A percentile compares a stretch with the other conserved stretches of the same genome.
Evolutionary conservation across 2,113 vertebrate species (phyloP).

Genomic region (Colossoma macropomum): DNA sequence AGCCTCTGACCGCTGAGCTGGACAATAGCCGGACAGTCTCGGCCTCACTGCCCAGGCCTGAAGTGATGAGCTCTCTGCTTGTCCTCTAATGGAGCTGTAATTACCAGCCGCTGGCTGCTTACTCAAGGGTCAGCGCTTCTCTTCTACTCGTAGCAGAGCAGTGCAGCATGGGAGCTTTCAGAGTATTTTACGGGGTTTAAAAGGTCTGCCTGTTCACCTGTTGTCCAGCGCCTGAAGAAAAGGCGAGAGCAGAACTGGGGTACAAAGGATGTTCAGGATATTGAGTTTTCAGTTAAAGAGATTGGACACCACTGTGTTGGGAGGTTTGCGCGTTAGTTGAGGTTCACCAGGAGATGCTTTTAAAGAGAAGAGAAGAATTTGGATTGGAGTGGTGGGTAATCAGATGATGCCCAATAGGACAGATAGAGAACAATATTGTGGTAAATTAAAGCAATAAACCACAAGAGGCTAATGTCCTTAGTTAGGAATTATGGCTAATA

Average conservation of each 20-base stretch:
- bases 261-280: slow-evolving; percentile 23
- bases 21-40: slow-evolving; percentile 32
- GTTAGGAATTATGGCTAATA: neutral
- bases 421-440: neutral
- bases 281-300: neutral
- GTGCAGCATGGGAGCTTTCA: slow-evolving; percentile 24
- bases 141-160: slow-evolving; percentile 10
- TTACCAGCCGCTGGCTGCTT: slow-evolving; percentile 48
- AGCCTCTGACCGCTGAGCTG: slow-evolving; percentile 26
- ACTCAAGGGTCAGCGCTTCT: slow-evolving; percentile 53
- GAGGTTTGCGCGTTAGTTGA: neutral
- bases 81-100: slow-evolving; percentile 49
- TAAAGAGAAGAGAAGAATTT: neutral
- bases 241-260: slow-evolving; percentile 17
- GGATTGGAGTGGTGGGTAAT: slow-evolving; percentile 30
- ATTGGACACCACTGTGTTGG: slow-evolving; percentile 8
- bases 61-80: slow-evolving; percentile 42
- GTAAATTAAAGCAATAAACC: neutral
- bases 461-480: neutral
- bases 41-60: slow-evolving; percentile 14
- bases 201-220: slow-evolving; percentile 35
- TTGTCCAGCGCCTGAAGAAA: slow-evolving; percentile 26
- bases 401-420: neutral
- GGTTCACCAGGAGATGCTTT: slow-evolving; percentile 11
- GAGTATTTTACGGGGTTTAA: slow-evolving; percentile 25